Evolutionary conservation across 2,797 vertebrate species (phyloP), one percentile per base, ranked within the genome.

Genomic region (Amniataba percoides): DNA sequence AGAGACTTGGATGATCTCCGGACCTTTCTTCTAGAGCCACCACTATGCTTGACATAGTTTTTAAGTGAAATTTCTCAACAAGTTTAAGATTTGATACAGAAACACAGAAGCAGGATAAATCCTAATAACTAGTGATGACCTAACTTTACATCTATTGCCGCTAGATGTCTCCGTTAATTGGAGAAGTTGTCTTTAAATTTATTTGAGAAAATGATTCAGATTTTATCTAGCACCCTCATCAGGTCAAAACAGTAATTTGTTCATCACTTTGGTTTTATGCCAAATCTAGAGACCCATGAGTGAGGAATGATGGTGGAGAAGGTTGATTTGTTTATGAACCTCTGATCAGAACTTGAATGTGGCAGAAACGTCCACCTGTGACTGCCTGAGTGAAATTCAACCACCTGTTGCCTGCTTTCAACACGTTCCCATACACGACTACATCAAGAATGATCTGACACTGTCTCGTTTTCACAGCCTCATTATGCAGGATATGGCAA

Each of bases 401-500:
- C 61, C 34, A 49, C 53, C 73, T 58, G 69, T 53, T 5, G 7
- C 34, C 61, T 60, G 74, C 39, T 67, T 55, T 39, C 73, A 39
- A 70, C 45, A 57, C 60, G 45, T 43, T 71, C 40, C 43, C 16
- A 23, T 57, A 42, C 71, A 78, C 59, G 46, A 46, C 43, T 60
- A 21, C 55, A 81, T 83, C 61, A 46, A 48, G 25, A 67, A 57
- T 21, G 43, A 57, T 65, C 63, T 49, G 52, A 59, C 59, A 57
- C 45, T 40, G 34, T 42, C 31, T 81, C 46, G 61, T 58, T 73
- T 55, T 25, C 19, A 49, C 25, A n/a, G 67, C 19, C 68, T 76
- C 10, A 76, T 70, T 66, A 36, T 45, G 27, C 36, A 62, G 60
- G 68, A 71, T 77, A 71, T 42, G 48, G 62, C 59, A 9, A 74